Conservation (phyloP, 2,797 vertebrate species). For the Paratrypauchen microcephalus region DNA sequence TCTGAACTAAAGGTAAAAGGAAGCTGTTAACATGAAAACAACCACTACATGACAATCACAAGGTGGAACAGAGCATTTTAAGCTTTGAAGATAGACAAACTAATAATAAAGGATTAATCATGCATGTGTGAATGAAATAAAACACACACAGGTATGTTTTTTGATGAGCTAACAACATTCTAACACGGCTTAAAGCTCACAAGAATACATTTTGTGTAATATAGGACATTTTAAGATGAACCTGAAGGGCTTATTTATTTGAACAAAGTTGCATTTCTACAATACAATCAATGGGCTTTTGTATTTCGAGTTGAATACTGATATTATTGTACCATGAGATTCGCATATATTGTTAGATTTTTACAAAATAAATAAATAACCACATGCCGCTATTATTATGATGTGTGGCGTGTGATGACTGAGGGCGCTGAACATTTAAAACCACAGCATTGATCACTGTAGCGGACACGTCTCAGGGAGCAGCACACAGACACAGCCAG, state of each 20-base stretch:
- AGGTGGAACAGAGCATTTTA: too few relatives aligned
- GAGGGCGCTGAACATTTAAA: constrained; percentile 31
- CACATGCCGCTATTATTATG: background rate
- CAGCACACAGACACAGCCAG: constrained; percentile 63
- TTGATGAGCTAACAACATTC: too few relatives aligned
- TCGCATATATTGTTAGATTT: background rate
- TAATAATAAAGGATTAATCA: too few relatives aligned
- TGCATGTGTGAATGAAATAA: too few relatives aligned
- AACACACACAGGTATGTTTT: too few relatives aligned
- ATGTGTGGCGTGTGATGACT: constrained; percentile 41
- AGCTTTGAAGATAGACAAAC: too few relatives aligned
- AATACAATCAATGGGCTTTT: background rate
- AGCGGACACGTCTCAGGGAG: constrained; percentile 52
- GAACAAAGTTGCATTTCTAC: background rate
- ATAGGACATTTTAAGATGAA: too few relatives aligned
- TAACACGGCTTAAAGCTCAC: too few relatives aligned
- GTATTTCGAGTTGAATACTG: background rate
- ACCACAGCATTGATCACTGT: constrained; percentile 60
- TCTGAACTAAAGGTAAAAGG: too few relatives aligned
- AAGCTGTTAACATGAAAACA: too few relatives aligned
- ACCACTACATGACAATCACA: too few relatives aligned
- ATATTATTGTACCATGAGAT: background rate
- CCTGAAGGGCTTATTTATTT: background rate
- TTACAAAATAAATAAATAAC: constrained; percentile 22
- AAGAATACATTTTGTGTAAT: too few relatives aligned